A percentile compares a stretch with the other conserved stretches of the same genome.
phyloP scores from a whole-genome alignment of 2,888 invertebrate genomes.

The Sinodicranocentrus sp. region DNA sequence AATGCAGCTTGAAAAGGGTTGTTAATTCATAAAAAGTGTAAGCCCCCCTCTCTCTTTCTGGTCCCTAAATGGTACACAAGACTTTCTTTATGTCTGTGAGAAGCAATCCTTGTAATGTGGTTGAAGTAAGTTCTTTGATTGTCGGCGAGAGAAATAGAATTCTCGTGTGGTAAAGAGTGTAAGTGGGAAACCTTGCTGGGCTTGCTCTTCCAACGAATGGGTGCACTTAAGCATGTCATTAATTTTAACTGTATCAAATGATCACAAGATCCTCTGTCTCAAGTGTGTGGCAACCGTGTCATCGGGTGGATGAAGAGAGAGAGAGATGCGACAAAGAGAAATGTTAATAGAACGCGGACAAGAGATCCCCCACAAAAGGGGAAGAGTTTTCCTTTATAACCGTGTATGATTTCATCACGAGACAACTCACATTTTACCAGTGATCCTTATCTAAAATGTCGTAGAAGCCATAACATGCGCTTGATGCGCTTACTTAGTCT shows the following conservation, averaged over 20 bases:
- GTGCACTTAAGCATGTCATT: constrained; percentile 45
- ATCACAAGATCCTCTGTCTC: not conserved
- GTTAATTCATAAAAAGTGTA: too few species aligned
- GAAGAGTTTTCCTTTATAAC: not conserved
- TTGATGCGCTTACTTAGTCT: too few species aligned
- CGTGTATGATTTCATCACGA: too few species aligned
- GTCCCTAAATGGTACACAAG: constrained; percentile 26
- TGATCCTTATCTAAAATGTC: too few species aligned
- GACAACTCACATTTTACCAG: too few species aligned
- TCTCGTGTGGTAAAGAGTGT: not conserved
- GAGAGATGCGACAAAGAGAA: constrained; percentile 27
- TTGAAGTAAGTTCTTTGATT: constrained; percentile 53
- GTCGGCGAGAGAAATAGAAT: constrained; percentile 41
- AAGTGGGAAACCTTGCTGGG: not conserved
- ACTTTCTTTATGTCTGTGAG: constrained; percentile 18
- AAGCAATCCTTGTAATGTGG: constrained; percentile 56
- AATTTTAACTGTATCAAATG: constrained; percentile 50
- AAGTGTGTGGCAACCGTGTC: constrained; percentile 28
- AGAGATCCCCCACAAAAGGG: not conserved
- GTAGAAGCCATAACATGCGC: too few species aligned
- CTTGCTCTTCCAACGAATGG: constrained; percentile 24
- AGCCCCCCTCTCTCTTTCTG: constrained; percentile 6
- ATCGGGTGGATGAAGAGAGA: too few species aligned
- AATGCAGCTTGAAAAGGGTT: too few species aligned
- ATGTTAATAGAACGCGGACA: not conserved